Percentiles rank a stretch among this genome's conserved stretches.
Evolutionary conservation across 2,113 vertebrate genomes (phyloP).

Genomic region (Hemiprocne comata): DNA sequence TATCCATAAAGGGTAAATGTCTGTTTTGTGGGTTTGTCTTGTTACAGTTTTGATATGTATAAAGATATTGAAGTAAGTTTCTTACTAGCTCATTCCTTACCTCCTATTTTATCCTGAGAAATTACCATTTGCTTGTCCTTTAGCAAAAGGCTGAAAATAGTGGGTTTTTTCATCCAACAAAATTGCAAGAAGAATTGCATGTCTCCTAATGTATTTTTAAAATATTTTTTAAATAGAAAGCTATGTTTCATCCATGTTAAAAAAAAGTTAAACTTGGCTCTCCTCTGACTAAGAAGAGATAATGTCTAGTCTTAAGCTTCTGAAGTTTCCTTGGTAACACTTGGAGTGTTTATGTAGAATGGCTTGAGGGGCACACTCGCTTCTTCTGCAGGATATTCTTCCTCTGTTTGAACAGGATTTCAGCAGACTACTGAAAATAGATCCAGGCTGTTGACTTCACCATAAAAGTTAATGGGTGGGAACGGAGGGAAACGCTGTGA

Average conservation of each 20-base stretch:
- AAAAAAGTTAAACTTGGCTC: neutral
- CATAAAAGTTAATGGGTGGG: neutral
- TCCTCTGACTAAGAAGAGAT: neutral
- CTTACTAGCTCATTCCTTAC: neutral
- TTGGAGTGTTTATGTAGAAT: neutral
- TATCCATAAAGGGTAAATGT: neutral
- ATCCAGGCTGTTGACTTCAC: neutral
- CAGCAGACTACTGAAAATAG: neutral
- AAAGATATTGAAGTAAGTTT: neutral
- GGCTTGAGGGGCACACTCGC: neutral
- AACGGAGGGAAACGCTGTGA: neutral
- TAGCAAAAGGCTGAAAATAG: neutral
- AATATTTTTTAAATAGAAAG: neutral
- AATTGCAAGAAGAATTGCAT: neutral
- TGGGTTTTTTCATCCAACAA: neutral
- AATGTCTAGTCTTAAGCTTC: neutral
- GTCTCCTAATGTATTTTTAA: neutral
- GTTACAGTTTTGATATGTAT: neutral
- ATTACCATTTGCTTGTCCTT: neutral
- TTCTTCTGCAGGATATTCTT: neutral
- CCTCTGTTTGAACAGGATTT: neutral
- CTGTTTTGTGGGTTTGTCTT: neutral
- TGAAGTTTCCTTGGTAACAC: neutral
- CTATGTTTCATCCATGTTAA: neutral
- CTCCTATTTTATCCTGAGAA: neutral